Conservation (phyloP, 2,113 vertebrate species). For the Pseudois nayaur region DNA sequence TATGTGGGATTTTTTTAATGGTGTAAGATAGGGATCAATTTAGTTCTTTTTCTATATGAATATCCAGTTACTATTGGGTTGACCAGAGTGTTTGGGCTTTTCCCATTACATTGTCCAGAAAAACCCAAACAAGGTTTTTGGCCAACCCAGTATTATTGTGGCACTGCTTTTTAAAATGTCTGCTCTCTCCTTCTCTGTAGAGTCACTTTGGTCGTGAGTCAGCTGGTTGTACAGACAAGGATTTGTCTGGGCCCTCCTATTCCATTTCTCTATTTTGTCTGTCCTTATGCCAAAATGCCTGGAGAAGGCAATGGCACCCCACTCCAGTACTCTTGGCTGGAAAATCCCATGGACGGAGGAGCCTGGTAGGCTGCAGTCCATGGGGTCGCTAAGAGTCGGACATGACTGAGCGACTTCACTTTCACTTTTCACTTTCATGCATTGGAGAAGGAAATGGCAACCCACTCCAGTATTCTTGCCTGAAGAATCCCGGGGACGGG, state of each 20-base stretch:
- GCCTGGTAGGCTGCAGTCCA: too few relatives aligned
- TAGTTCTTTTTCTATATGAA: not conserved
- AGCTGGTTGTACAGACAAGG: not conserved
- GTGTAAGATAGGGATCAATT: not conserved
- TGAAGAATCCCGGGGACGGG: too few relatives aligned
- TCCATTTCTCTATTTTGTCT: not conserved
- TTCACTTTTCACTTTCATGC: too few relatives aligned
- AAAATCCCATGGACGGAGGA: too few relatives aligned
- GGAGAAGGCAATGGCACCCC: too few relatives aligned
- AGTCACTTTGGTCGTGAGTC: not conserved
- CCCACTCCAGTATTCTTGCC: too few relatives aligned
- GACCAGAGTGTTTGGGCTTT: not conserved
- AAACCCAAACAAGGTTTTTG: not conserved
- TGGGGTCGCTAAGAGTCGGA: too few relatives aligned
- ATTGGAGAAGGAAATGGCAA: too few relatives aligned
- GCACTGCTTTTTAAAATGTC: not conserved
- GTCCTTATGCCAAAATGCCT: not conserved
- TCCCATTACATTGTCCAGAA: not conserved
- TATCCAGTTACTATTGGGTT: not conserved
- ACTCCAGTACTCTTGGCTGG: too few relatives aligned
- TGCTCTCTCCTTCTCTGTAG: not conserved
- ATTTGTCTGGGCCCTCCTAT: not conserved
- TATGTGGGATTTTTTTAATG: not conserved
- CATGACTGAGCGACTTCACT: too few relatives aligned
- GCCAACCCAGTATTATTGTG: not conserved